Base-by-base conservation (phyloP, 2,797 vertebrate species). In the Catharus ustulatus region DNA sequence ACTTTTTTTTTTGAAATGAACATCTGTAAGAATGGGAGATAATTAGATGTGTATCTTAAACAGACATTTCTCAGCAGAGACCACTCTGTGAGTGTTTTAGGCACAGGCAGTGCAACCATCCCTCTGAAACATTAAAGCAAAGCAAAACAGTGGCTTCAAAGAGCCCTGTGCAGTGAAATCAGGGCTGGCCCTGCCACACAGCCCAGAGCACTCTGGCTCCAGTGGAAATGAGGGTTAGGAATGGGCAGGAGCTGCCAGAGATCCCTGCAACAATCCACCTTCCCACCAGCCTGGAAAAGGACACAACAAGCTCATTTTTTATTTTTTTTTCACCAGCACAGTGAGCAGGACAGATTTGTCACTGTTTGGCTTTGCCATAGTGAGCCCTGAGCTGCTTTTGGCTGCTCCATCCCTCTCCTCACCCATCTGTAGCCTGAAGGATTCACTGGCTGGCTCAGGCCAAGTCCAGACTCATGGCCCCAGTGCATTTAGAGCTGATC, bases 341-440 rank as follows among this genome's bases (percentile, higher is more conserved):
- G 23, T 11, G 59, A 54, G 40, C 78, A 43, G 74, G 15, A 6
- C 0, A 0, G 8, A 5, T 67, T 63, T 76, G 69, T 84, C 58
- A 3, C 36, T 16, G 29, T 9, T n/a, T 29, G 45, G 21, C 74
- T 64, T 52, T 48, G 19, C 34, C 51, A 4, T 8, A 1, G 12
- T 2, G 64, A 63, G 24, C 30, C n/a, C n/a, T 11, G 30, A 0
- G 0, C n/a, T 82, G 3, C 34, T 59, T 24, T 51, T 13, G 29
- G 32, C 57, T 22, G 15, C 67, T 24, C 9, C 4, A 0, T 40
- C 43, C 20, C 52, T 71, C 46, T 27, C 14, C n/a, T 54, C 5
- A 6, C 69, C 23, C 22, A 0, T 9, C 49, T 1, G 0, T 2
- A 76, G 68, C 45, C 49, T 67, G 38, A 36, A 84, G 67, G 21